Conservation (phyloP, 2,113 vertebrate species). For the Myiozetetes cayanensis region DNA sequence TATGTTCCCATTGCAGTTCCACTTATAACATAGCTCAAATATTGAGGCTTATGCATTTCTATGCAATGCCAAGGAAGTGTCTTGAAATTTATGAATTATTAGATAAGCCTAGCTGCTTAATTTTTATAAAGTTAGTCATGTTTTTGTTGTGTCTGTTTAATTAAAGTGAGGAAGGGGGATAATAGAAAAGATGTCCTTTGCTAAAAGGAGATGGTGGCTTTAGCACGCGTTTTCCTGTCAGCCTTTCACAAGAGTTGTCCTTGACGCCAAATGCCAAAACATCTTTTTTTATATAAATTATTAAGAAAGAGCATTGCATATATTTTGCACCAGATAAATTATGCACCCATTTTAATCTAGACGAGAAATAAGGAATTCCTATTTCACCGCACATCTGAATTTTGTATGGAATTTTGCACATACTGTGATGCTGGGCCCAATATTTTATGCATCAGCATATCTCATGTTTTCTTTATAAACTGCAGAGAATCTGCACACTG, state of each 20-base stretch:
- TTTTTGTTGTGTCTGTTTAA: background rate
- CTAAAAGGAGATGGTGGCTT: background rate
- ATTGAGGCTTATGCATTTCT: background rate
- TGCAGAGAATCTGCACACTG: conserved; percentile 25
- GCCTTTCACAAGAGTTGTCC: background rate
- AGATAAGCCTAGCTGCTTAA: background rate
- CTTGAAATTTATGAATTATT: background rate
- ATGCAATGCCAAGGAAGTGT: background rate
- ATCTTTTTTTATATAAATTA: conserved; percentile 52
- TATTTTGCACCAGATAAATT: conserved; percentile 55
- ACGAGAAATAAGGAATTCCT: conserved; percentile 21
- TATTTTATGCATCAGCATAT: conserved; percentile 66
- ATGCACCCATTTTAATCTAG: conserved; percentile 61
- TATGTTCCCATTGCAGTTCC: background rate
- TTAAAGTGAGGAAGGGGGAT: fast-evolving
- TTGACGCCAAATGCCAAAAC: conserved; percentile 25
- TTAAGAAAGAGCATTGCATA: conserved; percentile 48
- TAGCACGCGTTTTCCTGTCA: background rate
- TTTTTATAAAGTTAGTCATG: background rate
- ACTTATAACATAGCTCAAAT: background rate
- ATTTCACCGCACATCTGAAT: conserved; percentile 32
- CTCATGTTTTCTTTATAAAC: conserved; percentile 70
- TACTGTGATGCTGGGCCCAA: conserved; percentile 34
- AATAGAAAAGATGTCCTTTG: background rate
- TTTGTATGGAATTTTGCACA: conserved; percentile 59